Evolutionary conservation across 2,113 vertebrate genomes (phyloP).

Genomic region (Jaculus jaculus): DNA sequence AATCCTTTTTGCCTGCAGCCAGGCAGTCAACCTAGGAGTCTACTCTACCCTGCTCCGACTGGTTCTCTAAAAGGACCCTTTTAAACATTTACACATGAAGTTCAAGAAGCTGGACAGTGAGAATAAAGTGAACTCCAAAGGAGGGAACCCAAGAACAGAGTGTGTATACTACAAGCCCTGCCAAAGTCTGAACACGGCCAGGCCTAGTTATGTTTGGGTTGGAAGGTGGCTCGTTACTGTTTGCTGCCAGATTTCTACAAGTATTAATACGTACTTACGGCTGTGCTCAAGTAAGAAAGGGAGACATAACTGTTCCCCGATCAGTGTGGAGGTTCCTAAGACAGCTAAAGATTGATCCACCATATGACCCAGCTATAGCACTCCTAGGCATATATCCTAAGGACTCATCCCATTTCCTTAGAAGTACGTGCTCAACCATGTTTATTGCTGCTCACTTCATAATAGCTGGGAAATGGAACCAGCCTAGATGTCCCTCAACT

Average conservation of each 20-base stretch:
- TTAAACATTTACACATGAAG: slow-evolving; percentile 83
- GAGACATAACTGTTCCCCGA: too few relatives aligned
- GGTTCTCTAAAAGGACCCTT: slow-evolving; percentile 77
- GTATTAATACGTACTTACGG: slow-evolving; percentile 77
- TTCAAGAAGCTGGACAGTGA: slow-evolving; percentile 84
- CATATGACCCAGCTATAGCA: too few relatives aligned
- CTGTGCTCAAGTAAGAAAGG: slow-evolving; percentile 49
- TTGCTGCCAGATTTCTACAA: slow-evolving; percentile 67
- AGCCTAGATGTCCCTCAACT: too few relatives aligned
- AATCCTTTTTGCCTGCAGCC: not conserved
- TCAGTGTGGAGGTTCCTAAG: too few relatives aligned
- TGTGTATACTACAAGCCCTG: slow-evolving; percentile 61
- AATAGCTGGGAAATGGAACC: too few relatives aligned
- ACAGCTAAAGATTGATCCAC: too few relatives aligned
- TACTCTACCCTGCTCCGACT: slow-evolving; percentile 71
- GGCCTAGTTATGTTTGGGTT: slow-evolving; percentile 82
- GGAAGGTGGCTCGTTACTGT: slow-evolving; percentile 81
- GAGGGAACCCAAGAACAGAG: slow-evolving; percentile 84
- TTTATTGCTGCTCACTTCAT: too few relatives aligned
- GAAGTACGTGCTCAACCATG: too few relatives aligned
- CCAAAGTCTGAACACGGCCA: slow-evolving; percentile 84
- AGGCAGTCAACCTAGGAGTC: not conserved
- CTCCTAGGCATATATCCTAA: too few relatives aligned
- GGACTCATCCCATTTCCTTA: too few relatives aligned
- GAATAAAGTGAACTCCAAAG: slow-evolving; percentile 88